Percentiles rank a stretch among this genome's conserved stretches.
Evolutionary conservation across 2,797 vertebrate species (phyloP).

Genomic region (Leptoclinus maculatus): DNA sequence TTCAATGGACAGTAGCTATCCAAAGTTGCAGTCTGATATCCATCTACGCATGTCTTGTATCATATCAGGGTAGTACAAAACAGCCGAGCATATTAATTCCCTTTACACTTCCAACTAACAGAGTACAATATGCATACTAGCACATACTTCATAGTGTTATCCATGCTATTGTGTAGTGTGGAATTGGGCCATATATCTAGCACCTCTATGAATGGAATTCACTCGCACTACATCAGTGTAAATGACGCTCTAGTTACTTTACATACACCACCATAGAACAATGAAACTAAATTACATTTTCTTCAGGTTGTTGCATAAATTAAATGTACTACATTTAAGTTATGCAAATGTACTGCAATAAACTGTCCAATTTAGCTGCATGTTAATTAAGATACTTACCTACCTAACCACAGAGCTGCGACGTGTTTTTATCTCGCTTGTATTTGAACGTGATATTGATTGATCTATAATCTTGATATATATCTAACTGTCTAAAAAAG

Average conservation of each 20-base stretch:
- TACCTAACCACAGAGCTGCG: not conserved
- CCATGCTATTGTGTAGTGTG: not conserved
- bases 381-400: not conserved
- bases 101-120: not conserved
- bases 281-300: not conserved
- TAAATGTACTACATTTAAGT: not conserved
- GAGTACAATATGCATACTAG: not conserved
- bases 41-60: not conserved
- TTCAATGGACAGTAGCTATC: not conserved
- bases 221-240: too few species aligned
- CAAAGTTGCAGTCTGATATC: not conserved
- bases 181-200: not conserved
- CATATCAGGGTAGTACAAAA: not conserved
- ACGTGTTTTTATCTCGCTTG: not conserved
- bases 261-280: not conserved
- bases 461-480: not conserved
- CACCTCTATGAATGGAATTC: not conserved
- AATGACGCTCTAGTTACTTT: too few species aligned
- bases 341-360: not conserved
- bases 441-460: not conserved
- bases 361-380: not conserved
- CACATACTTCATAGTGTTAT: not conserved
- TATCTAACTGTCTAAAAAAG: not conserved
- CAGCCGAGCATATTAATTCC: not conserved
- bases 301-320: slow-evolving; percentile 1